Evolutionary conservation across 2,113 vertebrate genomes (phyloP), one percentile per base, ranked within the genome.

Genomic region (Oreochromis spilurus): DNA sequence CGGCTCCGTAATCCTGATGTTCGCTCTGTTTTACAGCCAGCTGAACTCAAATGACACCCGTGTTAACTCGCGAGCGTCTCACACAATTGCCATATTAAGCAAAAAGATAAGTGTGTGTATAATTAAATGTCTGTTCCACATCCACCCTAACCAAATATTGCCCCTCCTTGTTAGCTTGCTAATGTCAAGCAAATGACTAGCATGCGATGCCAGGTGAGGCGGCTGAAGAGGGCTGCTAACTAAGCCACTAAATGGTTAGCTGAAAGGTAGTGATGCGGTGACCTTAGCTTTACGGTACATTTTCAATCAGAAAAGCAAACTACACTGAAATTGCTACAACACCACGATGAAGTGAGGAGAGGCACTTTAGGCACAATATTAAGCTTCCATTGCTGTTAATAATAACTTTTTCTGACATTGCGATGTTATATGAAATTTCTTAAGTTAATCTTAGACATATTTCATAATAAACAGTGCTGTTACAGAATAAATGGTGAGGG

Each of bases 131-230:
- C 16, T 29, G 38, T 40, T 67, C 24, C 62, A 87, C 54, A 83
- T 84, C 54, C 70, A 83, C 55, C 84, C 57, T 52, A 60, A 88
- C 81, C 88, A 80, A 86, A 88, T 84, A 50, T 14, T 82, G 91
- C 92, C 92, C 91, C 93, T 93, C 90, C 92, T 94, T 84, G 88
- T 83, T 94, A 86, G 89, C 92, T 5, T 13, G 92, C 87, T 89
- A 93, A 62, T 81, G 78, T 85, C 79, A 88, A 57, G 82, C 81
- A 48, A 24, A 13, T 2, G 31, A 89, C 82, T 91, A 89, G 87
- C 89, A 29, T 55, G 78, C 65, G 54, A 79, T 53, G 60, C 60
- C 91, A 92, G 91, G 89, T 91, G 86, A 92, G 77, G 8, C 14
- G 24, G 82, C 91, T 90, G 87, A 81, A 77, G 54, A 26, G 65